These are phyloP conservation scores for Premnoplex brunnescens DNA, from an alignment of 2,797 vertebrate species.

Conservation along the genomic window DNA sequence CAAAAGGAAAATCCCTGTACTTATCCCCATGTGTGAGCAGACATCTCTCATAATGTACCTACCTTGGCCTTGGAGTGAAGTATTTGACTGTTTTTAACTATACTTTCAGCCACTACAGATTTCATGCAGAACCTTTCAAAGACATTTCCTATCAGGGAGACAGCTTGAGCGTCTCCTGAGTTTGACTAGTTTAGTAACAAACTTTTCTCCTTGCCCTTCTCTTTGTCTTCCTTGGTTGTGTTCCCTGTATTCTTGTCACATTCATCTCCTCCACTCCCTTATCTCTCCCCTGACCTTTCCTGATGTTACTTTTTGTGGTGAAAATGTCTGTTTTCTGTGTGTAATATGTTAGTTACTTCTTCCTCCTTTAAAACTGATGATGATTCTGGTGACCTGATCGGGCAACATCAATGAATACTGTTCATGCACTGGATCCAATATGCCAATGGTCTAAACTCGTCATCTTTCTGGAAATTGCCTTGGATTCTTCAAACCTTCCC, in stretches of 20 bases:
- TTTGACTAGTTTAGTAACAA: conserved; percentile 10
- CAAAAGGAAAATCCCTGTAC: neutral
- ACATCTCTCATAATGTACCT: neutral
- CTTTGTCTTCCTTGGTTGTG: conserved; percentile 40
- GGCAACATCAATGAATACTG: neutral
- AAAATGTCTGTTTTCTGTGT: conserved; percentile 39
- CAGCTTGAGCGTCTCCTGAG: neutral
- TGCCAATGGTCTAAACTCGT: neutral
- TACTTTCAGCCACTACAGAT: neutral
- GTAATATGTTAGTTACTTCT: conserved; percentile 58
- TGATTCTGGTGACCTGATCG: conserved; percentile 35
- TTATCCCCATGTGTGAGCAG: neutral
- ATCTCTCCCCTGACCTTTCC: neutral
- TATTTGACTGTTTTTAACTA: neutral
- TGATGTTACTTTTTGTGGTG: conserved; percentile 15
- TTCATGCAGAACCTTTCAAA: neutral
- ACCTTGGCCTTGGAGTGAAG: neutral
- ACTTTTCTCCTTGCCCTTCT: conserved; percentile 8
- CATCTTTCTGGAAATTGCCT: conserved; percentile 33
- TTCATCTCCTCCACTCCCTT: neutral
- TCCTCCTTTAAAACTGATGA: conserved; percentile 23
- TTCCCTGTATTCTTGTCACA: neutral
- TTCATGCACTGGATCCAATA: neutral
- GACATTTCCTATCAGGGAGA: neutral
- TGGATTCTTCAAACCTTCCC: conserved; percentile 32